Conservation (phyloP, 2,797 vertebrate species). For the Knipowitschia caucasica region DNA sequence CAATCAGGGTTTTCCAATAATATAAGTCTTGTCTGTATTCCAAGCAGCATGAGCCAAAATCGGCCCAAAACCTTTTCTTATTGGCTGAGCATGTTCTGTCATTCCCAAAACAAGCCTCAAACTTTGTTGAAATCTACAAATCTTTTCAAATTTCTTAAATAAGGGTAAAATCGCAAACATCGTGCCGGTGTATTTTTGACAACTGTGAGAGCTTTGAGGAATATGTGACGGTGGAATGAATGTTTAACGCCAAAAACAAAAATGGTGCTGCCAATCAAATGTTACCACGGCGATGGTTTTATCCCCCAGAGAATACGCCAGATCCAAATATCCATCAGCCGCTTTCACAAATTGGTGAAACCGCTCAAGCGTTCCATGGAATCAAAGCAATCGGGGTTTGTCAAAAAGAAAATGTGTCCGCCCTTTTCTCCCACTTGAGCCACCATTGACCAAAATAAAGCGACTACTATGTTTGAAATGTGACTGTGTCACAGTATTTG, state of each 20-base stretch:
- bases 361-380: not conserved
- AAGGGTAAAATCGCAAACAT: not conserved
- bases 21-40: too few relatives aligned
- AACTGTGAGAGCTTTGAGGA: not conserved
- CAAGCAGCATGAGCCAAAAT: too few relatives aligned
- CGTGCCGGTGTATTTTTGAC: constrained; percentile 1
- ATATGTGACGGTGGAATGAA: constrained; percentile 2
- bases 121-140: not conserved
- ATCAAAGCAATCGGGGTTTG: constrained; percentile 1
- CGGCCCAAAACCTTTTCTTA: not conserved
- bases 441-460: not conserved
- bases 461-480: not conserved
- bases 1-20: too few relatives aligned
- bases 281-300: not conserved
- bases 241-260: constrained; percentile 1
- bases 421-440: not conserved
- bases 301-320: not conserved
- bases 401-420: not conserved
- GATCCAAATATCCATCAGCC: not conserved
- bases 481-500: too few relatives aligned
- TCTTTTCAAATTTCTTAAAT: not conserved
- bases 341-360: constrained; percentile 11
- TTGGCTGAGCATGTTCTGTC: not conserved
- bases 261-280: constrained; percentile 1
- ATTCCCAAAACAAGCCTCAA: not conserved